Percentiles rank a stretch among this genome's conserved stretches.
These are phyloP conservation scores for Paedocypris micromegethes DNA, from an alignment of 2,797 vertebrate genomes.

Conservation along the genomic window DNA sequence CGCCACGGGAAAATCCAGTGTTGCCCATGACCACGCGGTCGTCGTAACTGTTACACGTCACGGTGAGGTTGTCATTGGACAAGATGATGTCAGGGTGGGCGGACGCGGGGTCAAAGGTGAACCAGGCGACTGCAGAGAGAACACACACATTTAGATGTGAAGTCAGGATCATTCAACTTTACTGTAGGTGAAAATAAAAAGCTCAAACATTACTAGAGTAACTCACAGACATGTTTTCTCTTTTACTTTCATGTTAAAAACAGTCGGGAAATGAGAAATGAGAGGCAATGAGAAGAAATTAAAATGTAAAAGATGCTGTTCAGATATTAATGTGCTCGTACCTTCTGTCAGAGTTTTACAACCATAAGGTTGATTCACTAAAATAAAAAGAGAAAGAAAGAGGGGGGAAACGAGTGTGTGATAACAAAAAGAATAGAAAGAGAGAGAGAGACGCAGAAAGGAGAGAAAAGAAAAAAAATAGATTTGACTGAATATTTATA, in stretches of 20 bases:
- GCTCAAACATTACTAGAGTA: constrained; percentile 16
- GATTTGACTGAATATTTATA: constrained; percentile 46
- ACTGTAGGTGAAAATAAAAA: background rate
- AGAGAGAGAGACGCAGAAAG: constrained; percentile 49
- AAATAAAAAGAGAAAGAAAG: constrained; percentile 60
- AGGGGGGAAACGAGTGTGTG: constrained; percentile 58
- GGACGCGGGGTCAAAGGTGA: constrained; percentile 85
- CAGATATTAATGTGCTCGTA: constrained; percentile 65
- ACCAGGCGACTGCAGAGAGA: constrained; percentile 85
- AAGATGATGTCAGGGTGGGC: constrained; percentile 95
- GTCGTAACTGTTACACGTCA: constrained; percentile 96
- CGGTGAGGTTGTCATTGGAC: constrained; percentile 97
- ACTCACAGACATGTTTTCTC: background rate
- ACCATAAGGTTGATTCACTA: constrained; percentile 86
- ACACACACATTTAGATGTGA: background rate
- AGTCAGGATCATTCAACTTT: background rate
- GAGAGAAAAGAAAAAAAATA: constrained; percentile 31
- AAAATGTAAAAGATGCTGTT: constrained; percentile 26
- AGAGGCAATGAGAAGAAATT: constrained; percentile 6
- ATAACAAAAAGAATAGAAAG: constrained; percentile 48
- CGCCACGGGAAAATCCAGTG: constrained; percentile 87
- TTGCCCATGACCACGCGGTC: constrained; percentile 93
- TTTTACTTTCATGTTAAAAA: background rate
- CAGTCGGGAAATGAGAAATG: constrained; percentile 10
- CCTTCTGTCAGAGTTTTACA: constrained; percentile 94